phyloP scores from a whole-genome alignment of 2,113 vertebrate genomes.

The Cynocephalus volans region DNA sequence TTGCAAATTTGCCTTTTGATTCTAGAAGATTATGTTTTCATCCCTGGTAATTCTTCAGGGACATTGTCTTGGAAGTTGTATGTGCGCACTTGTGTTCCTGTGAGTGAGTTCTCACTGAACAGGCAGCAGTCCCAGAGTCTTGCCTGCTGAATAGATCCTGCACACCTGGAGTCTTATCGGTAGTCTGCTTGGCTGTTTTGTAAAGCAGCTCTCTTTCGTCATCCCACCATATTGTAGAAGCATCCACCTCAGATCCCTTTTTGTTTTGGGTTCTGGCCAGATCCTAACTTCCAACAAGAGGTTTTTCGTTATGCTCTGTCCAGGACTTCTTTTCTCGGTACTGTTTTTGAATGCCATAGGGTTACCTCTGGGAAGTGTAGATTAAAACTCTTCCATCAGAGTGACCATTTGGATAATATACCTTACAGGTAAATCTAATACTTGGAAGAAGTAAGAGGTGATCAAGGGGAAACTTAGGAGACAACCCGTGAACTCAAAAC shows the following conservation, averaged over 20 bases:
- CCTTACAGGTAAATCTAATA: neutral
- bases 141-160: slow-evolving; percentile 67
- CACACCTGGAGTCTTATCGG: slow-evolving; percentile 93
- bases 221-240: slow-evolving; percentile 95
- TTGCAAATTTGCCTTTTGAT: slow-evolving; percentile 83
- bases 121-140: neutral
- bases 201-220: slow-evolving; percentile 94
- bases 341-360: neutral
- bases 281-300: neutral
- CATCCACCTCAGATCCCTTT: slow-evolving; percentile 94
- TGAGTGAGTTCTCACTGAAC: neutral
- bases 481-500: neutral
- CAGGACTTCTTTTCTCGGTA: neutral
- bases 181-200: slow-evolving; percentile 93
- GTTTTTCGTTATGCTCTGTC: neutral
- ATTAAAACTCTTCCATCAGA: neutral
- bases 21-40: slow-evolving; percentile 71
- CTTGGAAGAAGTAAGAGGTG: neutral
- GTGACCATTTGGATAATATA: neutral
- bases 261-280: slow-evolving; percentile 94
- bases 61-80: too few relatives aligned
- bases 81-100: neutral
- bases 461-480: neutral
- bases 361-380: neutral
- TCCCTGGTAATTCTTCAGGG: slow-evolving; percentile 66